phyloP scores from a whole-genome alignment of 2,113 vertebrate species.

The Bothrops jararaca region DNA sequence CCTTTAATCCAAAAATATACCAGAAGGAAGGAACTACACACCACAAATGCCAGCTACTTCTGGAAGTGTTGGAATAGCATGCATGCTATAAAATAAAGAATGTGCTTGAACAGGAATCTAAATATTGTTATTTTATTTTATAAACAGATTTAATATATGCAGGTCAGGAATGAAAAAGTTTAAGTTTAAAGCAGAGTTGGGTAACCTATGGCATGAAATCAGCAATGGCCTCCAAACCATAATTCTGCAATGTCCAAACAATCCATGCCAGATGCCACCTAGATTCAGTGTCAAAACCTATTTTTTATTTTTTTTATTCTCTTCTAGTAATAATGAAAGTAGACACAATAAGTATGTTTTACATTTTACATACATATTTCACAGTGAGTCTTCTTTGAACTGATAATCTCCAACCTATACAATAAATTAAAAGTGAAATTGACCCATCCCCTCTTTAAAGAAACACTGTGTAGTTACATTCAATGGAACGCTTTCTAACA shows the following conservation, averaged over 20 bases:
- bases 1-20: slow-evolving; percentile 41
- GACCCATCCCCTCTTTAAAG: neutral
- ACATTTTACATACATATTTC: neutral
- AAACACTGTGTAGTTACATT: neutral
- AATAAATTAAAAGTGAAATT: neutral
- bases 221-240: neutral
- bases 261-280: neutral
- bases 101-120: neutral
- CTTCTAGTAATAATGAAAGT: neutral
- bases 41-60: neutral
- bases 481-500: neutral
- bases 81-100: neutral
- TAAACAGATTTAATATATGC: neutral
- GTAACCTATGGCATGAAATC: neutral
- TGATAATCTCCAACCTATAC: neutral
- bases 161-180: neutral
- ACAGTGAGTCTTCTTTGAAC: neutral
- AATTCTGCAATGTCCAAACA: neutral
- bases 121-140: neutral
- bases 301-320: neutral
- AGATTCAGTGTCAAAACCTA: neutral
- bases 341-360: neutral
- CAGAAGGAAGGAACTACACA: slow-evolving; percentile 30
- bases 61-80: neutral
- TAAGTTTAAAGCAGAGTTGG: neutral